Evolutionary conservation across 2,888 invertebrate genomes (phyloP), one percentile per base, ranked within the genome.

Genomic region (Andrena flavipes): DNA sequence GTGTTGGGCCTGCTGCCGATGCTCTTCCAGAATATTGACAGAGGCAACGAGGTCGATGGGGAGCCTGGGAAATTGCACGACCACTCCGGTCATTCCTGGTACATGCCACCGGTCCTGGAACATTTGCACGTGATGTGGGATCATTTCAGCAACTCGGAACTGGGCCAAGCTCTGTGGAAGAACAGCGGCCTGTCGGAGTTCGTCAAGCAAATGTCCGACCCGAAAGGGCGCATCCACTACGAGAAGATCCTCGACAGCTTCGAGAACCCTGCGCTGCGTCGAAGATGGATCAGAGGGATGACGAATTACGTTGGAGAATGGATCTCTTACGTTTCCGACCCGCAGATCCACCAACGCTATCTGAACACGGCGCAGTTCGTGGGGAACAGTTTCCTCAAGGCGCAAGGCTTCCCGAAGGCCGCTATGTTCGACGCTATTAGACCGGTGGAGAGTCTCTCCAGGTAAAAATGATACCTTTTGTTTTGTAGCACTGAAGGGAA

Each of bases 241-340:
- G 96, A 96, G 62, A 95, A 96, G 84, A 96, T 98, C 90, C 95
- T 97, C 87, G 96, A 96, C 89, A 96, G 97, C 87, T 96, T 98
- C 87, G 97, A 98, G 91, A 97, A 97, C 92, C 97, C 97, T 76
- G 96, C 96, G 64, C 96, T 97, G 90, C 96, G 98, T 84, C 95
- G 97, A 67, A 96, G 97, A 85, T 98, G 98, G 98, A 97, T 98
- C 85, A 96, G 96, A 89, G 95, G 96, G 5, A 95, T 97, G 8
- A 97, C 97, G 1, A 95, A 96, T 83, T 97, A 97, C 90, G 94
- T 98, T 83, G 97, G 97, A 0, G 96, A 97, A 75, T 96, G 96
- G 95, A 95, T 97, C 42, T 95, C 97, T 26, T 96, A 97, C 86
- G 92, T 97, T 26, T 96, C 97, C 0, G 96, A 97, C 90, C 97